These are phyloP conservation scores for Simalia tracyae DNA, from an alignment of 2,797 vertebrate genomes.

Conservation along the genomic window DNA sequence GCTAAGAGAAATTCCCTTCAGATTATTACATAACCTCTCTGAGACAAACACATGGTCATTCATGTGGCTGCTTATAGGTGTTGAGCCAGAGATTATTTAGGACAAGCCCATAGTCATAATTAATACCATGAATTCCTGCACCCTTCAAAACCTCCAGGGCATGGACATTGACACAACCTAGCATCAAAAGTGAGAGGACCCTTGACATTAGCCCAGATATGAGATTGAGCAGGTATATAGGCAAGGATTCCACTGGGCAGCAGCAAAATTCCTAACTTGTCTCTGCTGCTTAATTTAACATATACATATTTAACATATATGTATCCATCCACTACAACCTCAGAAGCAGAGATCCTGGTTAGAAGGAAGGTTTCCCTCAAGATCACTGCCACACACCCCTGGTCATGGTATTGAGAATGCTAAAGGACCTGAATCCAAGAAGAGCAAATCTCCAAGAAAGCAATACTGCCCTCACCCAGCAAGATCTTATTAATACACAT, in stretches of 20 bases:
- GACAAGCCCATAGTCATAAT: background rate
- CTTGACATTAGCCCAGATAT: background rate
- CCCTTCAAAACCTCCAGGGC: background rate
- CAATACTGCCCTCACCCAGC: background rate
- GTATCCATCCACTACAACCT: background rate
- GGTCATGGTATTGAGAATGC: background rate
- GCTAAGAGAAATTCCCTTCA: too few relatives aligned
- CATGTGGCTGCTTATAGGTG: background rate
- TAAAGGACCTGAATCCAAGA: background rate
- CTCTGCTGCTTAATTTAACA: background rate
- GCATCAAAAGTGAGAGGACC: background rate
- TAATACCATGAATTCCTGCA: background rate
- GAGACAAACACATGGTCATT: background rate
- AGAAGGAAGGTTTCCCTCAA: background rate
- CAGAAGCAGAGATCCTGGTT: background rate
- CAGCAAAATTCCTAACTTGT: background rate
- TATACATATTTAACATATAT: background rate
- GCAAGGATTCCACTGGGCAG: background rate
- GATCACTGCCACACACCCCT: background rate
- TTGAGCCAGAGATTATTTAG: background rate
- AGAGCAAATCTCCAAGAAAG: background rate
- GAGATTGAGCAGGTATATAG: background rate
- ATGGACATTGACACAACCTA: background rate
- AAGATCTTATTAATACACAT: background rate
- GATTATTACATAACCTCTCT: background rate